These are phyloP conservation scores for Parazoanthus atlanticus DNA, from an alignment of 92 coral and sea anemone species.

Conservation along the genomic window DNA sequence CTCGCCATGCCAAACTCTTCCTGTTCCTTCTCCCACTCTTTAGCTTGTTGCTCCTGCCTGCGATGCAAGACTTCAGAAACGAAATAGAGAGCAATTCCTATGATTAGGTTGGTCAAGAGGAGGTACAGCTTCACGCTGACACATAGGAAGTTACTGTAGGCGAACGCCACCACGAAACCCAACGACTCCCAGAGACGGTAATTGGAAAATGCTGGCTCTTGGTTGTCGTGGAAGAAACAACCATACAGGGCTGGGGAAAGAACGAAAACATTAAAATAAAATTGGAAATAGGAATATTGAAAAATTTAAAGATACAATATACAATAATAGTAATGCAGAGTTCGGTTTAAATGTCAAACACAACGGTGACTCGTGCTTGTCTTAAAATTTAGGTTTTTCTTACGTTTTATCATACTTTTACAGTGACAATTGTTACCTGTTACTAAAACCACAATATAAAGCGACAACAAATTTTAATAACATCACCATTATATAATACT, in stretches of 20 bases:
- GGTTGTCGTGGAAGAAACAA: constrained; percentile 77
- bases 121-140: constrained; percentile 73
- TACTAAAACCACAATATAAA: too few relatives aligned
- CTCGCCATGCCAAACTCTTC: constrained; percentile 30
- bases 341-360: too few relatives aligned
- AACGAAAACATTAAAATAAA: too few relatives aligned
- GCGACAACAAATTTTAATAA: too few relatives aligned
- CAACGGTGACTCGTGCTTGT: too few relatives aligned
- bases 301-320: too few relatives aligned
- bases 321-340: too few relatives aligned
- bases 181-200: constrained; percentile 83
- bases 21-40: constrained; percentile 22
- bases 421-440: too few relatives aligned
- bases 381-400: too few relatives aligned
- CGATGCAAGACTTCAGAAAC: constrained; percentile 56
- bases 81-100: constrained; percentile 63
- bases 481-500: too few relatives aligned
- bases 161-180: constrained; percentile 75
- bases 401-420: too few relatives aligned
- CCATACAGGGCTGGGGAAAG: constrained; percentile 68
- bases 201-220: constrained; percentile 86
- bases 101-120: constrained; percentile 53
- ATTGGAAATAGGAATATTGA: not conserved
- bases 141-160: constrained; percentile 66
- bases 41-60: constrained; percentile 7